Evolutionary conservation across 2,113 vertebrate species (phyloP).

Genomic region (Corydoras maculifer): DNA sequence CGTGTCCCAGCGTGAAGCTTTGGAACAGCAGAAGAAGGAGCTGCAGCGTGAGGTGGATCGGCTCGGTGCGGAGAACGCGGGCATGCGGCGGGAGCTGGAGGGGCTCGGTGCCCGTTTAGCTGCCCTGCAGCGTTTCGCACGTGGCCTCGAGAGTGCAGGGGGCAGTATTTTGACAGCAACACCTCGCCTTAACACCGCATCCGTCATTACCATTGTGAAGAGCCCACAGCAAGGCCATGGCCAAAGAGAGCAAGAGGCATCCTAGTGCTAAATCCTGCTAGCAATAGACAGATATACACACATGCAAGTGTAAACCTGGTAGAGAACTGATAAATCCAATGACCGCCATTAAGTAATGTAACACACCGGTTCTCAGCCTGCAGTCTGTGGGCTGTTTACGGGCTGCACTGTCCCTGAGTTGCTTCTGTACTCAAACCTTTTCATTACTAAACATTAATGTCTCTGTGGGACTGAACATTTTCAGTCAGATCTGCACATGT

Average conservation of each 20-base stretch:
- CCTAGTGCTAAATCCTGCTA: conserved; percentile 55
- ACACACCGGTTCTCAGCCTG: background rate
- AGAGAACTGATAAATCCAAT: conserved; percentile 13
- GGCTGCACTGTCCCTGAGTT: background rate
- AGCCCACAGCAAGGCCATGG: conserved; percentile 73
- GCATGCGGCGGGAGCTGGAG: conserved; percentile 95
- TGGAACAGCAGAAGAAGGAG: conserved; percentile 96
- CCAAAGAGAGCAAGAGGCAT: conserved; percentile 64
- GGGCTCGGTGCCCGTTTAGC: conserved; percentile 91
- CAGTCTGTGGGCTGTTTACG: too few species aligned
- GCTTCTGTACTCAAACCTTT: too few species aligned
- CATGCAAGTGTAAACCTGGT: conserved; percentile 19
- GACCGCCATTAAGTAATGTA: conserved; percentile 17
- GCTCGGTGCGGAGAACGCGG: conserved; percentile 91
- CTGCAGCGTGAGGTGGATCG: conserved; percentile 94
- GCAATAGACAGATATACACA: conserved; percentile 21
- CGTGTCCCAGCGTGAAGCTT: conserved; percentile 94
- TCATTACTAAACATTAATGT: too few species aligned
- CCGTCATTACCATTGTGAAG: conserved; percentile 92
- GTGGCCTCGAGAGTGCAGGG: conserved; percentile 78
- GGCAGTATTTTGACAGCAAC: conserved; percentile 78
- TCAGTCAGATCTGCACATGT: too few species aligned
- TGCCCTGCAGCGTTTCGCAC: conserved; percentile 92
- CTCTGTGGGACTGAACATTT: too few species aligned
- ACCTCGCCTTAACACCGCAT: conserved; percentile 81